Base-by-base conservation (phyloP, 1,140 invertebrate species). In the Halictus rubicundus region DNA sequence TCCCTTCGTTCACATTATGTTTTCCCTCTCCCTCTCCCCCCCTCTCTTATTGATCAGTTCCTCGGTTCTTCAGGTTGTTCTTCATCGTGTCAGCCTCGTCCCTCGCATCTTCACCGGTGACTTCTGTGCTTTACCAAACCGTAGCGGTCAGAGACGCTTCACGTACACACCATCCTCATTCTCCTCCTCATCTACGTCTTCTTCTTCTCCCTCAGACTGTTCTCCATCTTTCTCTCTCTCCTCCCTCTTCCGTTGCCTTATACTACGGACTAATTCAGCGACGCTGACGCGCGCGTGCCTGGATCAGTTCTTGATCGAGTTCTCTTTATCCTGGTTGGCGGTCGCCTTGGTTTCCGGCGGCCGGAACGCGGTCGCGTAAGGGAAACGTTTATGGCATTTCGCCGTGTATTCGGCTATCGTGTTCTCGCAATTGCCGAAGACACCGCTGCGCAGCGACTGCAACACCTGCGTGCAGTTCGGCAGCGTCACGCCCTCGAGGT, bases 391-490 rank as follows among this genome's bases (percentile, higher is more conserved):
- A 83, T 96, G 95, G 91, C 97, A 98, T 84, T 94, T 94, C 27
- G 92, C 92, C 85, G 96, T 94, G 90, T 96, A 98, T 39, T 95
- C 94, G 82, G 94, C 94, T 68, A 95, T 94, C 78, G 95, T 94
- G 42, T 94, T 90, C 61, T 96, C 96, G 89, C 96, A 96, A 46
- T 94, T 91, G 1, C 97, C 97, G 89, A 98, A 97, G 82, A 97
- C 96, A 63, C 96, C 97, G 71, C 95, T 95, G 80, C 94, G 94
- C 87, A 98, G 94, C 79, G 96, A 95, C 77, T 96, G 95, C 70
- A 98, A 93, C 27, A 98, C 95, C 81, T 96, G 95, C 71, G 95
- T 95, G 92, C 97, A 98, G 89, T 95, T 96, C 95, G 97, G 72
- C 25, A 93, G 72, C n/a, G 83, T 94, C 82, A 96, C 93, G 87